Conservation (phyloP, 2,888 invertebrate species). For the Odontocerum albicorne region DNA sequence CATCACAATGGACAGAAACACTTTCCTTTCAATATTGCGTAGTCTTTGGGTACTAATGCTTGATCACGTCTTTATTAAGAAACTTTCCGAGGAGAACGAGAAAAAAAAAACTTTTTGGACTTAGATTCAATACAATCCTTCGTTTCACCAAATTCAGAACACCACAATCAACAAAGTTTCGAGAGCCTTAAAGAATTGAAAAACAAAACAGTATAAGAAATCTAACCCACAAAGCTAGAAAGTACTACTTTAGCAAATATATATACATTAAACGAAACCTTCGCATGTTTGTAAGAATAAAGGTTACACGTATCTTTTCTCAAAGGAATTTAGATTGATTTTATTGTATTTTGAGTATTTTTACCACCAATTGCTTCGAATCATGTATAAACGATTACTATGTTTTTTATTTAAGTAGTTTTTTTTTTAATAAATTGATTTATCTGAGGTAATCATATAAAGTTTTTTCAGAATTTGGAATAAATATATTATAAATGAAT, state of each 20-base stretch:
- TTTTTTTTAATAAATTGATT: slow-evolving; percentile 21
- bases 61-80: slow-evolving; percentile 27
- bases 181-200: slow-evolving; percentile 12
- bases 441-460: slow-evolving; percentile 12
- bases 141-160: not conserved
- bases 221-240: no score
- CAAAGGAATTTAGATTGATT: no score
- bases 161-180: slow-evolving; percentile 19
- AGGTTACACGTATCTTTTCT: no score
- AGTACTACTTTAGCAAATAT: no score
- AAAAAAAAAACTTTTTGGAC: slow-evolving; percentile 22
- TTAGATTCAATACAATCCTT: slow-evolving; percentile 10
- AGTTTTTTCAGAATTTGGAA: not conserved
- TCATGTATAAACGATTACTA: no score
- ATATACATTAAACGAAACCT: no score
- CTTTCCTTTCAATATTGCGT: not conserved
- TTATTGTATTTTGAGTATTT: no score
- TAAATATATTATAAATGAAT: not conserved
- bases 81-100: slow-evolving; percentile 16
- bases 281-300: no score
- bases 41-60: slow-evolving; percentile 5
- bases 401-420: no score
- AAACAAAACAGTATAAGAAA: slow-evolving; percentile 8
- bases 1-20: not conserved
- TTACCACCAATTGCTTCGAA: no score